phyloP scores from a whole-genome alignment of 2,888 invertebrate species.

The Cryptocephalus primarius region DNA sequence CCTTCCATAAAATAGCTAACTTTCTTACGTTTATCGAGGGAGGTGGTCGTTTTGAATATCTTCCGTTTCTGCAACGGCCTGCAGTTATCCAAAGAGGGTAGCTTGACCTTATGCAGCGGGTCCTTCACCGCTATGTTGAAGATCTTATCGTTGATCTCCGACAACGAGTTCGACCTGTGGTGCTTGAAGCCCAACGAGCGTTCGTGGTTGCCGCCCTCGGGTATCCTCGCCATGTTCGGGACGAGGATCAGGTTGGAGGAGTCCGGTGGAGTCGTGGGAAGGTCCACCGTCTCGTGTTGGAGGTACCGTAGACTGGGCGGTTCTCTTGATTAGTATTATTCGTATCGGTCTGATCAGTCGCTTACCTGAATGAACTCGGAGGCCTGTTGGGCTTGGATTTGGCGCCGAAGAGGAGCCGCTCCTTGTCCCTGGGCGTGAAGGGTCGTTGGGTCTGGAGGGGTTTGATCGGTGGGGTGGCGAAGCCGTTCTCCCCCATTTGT shows the following conservation, averaged over 20 bases:
- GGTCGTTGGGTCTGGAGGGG: conserved; percentile 73
- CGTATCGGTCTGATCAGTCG: neutral
- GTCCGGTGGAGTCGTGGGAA: conserved; percentile 17
- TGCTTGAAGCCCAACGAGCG: too few species aligned
- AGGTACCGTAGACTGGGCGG: conserved; percentile 51
- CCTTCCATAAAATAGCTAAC: too few species aligned
- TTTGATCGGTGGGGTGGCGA: conserved; percentile 32
- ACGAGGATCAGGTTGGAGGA: neutral
- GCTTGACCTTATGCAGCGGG: conserved; percentile 36
- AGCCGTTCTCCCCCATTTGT: conserved; percentile 32
- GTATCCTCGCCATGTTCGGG: neutral
- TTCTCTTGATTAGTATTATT: too few species aligned
- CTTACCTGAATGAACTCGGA: conserved; percentile 67
- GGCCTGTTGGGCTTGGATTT: conserved; percentile 47
- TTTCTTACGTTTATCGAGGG: conserved; percentile 35
- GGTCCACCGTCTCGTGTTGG: conserved; percentile 40
- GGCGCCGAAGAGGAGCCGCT: conserved; percentile 63
- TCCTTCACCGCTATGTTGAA: conserved; percentile 33
- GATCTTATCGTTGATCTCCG: conserved; percentile 32
- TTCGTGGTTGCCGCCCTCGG: neutral
- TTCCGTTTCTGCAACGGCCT: conserved; percentile 41
- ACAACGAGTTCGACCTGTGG: conserved; percentile 26
- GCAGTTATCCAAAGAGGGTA: conserved; percentile 43
- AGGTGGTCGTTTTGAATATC: conserved; percentile 29
- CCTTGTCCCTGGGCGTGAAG: conserved; percentile 72